A percentile compares a stretch with the other conserved stretches of the same genome.
phyloP scores from a whole-genome alignment of 1,140 invertebrate genomes.

The Apis laboriosa region DNA sequence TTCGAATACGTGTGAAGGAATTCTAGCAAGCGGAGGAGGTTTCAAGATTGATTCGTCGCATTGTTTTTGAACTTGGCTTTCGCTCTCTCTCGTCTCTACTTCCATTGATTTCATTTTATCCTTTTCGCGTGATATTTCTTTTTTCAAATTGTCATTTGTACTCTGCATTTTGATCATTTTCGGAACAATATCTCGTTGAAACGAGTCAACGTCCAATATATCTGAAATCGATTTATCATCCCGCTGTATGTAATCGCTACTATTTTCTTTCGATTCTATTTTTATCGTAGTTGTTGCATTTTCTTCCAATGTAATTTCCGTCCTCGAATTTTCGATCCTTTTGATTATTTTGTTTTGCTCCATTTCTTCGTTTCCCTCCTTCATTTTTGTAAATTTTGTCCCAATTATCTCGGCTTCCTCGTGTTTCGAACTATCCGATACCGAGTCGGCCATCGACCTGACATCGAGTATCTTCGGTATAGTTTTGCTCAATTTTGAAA shows the following conservation, averaged over 20 bases:
- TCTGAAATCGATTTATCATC: not conserved
- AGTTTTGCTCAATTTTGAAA: not conserved
- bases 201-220: not conserved
- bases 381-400: not conserved
- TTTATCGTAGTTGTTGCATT: not conserved
- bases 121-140: not conserved
- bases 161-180: not conserved
- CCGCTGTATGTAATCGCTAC: not conserved
- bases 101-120: not conserved
- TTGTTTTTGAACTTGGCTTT: not conserved
- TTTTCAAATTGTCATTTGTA: not conserved
- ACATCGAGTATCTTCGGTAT: conserved; percentile 60
- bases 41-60: not conserved
- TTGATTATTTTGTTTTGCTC: not conserved
- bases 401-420: not conserved
- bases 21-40: conserved; percentile 54
- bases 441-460: conserved; percentile 48
- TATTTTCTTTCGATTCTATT: not conserved
- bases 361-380: not conserved
- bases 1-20: conserved; percentile 39
- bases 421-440: not conserved
- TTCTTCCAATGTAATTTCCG: too few relatives aligned
- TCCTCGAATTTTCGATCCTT: not conserved
- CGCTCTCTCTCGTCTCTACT: not conserved
- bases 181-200: not conserved